Evolutionary conservation across 2,888 invertebrate genomes (phyloP).

Genomic region (Leptinotarsa juncta): DNA sequence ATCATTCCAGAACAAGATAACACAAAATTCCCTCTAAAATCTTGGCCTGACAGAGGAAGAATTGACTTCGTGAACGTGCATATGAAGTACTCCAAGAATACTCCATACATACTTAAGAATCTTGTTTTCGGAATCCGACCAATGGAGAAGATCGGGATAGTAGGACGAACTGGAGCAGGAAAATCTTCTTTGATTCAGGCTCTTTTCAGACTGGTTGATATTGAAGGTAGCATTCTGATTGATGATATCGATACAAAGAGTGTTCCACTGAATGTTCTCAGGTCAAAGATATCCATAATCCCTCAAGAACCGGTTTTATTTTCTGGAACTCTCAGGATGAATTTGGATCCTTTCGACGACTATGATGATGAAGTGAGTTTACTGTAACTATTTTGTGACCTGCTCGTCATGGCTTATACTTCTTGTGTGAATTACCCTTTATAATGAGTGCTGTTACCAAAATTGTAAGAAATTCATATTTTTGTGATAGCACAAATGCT

Average conservation of each 20-base stretch:
- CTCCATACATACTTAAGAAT: constrained; percentile 79
- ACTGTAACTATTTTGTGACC: neutral
- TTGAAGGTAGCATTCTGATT: constrained; percentile 82
- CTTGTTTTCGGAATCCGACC: constrained; percentile 75
- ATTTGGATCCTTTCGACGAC: constrained; percentile 89
- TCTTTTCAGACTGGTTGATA: constrained; percentile 82
- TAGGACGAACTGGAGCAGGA: constrained; percentile 86
- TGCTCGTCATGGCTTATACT: neutral
- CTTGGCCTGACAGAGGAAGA: constrained; percentile 79
- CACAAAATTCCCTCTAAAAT: constrained; percentile 68
- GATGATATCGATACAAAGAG: constrained; percentile 78
- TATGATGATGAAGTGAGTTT: constrained; percentile 74
- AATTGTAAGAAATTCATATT: too few species aligned
- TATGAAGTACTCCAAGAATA: constrained; percentile 77
- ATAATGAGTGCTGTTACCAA: neutral
- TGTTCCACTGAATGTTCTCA: constrained; percentile 73
- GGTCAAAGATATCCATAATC: constrained; percentile 84
- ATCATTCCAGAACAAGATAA: constrained; percentile 71
- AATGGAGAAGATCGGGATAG: constrained; percentile 80
- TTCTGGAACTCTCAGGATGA: constrained; percentile 86
- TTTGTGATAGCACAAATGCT: too few species aligned
- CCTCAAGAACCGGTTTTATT: constrained; percentile 89
- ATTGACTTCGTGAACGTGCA: constrained; percentile 76
- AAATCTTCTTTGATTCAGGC: constrained; percentile 82
- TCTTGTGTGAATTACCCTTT: neutral